A percentile compares a stretch with the other conserved stretches of the same genome.
Conservation (phyloP, 2,113 vertebrate species). For the Chaetura pelagica region DNA sequence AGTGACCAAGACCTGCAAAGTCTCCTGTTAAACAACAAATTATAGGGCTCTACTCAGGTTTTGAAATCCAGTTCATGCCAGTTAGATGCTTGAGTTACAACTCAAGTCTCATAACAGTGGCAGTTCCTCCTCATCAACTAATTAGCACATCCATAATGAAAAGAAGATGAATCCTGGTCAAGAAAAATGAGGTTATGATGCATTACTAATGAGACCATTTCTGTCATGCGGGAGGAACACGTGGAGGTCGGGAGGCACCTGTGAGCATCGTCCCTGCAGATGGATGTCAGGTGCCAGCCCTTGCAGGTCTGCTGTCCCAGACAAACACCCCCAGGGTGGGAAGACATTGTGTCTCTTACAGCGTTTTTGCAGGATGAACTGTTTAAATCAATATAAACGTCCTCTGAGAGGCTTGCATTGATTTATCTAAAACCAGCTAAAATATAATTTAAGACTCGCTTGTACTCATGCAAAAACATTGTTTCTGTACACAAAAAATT, state of each 20-base stretch:
- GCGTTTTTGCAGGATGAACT: not conserved
- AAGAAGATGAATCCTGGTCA: constrained; percentile 36
- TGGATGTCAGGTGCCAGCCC: not conserved
- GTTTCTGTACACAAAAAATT: not conserved
- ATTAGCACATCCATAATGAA: constrained; percentile 8
- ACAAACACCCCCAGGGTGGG: fast-evolving
- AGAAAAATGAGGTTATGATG: constrained; percentile 2
- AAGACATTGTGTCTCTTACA: fast-evolving
- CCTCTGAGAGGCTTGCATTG: not conserved
- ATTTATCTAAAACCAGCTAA: not conserved
- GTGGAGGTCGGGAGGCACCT: not conserved
- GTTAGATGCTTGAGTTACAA: not conserved
- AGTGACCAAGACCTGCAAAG: not conserved
- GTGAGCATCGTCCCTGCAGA: not conserved
- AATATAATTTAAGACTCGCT: not conserved
- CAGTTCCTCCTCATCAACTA: not conserved
- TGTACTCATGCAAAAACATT: not conserved
- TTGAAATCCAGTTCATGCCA: not conserved
- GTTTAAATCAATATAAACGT: not conserved
- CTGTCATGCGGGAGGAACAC: not conserved
- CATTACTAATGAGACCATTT: not conserved
- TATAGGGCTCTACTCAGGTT: not conserved
- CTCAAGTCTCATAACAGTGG: not conserved
- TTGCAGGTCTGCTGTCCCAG: fast-evolving
- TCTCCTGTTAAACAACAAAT: not conserved